Percentiles rank a stretch among this genome's conserved stretches.
These are phyloP conservation scores for Elgonia sp. DNA, from an alignment of 2,888 invertebrate species.

Conservation along the genomic window DNA sequence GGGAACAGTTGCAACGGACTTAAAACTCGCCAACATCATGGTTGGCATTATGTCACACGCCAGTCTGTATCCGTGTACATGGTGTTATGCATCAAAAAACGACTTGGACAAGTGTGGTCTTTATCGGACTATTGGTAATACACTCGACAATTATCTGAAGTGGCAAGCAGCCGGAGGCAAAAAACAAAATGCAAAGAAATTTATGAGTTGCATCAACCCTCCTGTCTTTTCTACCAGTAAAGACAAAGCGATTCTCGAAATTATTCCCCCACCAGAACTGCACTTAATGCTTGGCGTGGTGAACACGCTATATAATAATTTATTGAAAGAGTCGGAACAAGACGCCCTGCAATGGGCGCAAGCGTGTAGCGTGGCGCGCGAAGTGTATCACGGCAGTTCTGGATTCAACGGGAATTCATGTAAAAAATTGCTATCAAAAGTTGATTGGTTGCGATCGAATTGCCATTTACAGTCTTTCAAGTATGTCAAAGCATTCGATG, in stretches of 20 bases:
- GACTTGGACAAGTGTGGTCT: slow-evolving; percentile 2
- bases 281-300: slow-evolving; percentile 51
- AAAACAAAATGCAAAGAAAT: slow-evolving; percentile 14
- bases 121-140: slow-evolving; percentile 2
- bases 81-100: slow-evolving; percentile 45
- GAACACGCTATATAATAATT: slow-evolving; percentile 29
- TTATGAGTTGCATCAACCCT: slow-evolving; percentile 25
- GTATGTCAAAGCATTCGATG: slow-evolving; percentile 8
- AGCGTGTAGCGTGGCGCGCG: not conserved
- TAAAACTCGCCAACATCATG: slow-evolving; percentile 55
- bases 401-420: slow-evolving; percentile 29
- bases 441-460: slow-evolving; percentile 2
- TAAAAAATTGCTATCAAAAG: slow-evolving; percentile 4
- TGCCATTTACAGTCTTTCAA: not conserved
- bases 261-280: slow-evolving; percentile 52
- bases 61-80: slow-evolving; percentile 41
- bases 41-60: slow-evolving; percentile 52
- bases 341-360: slow-evolving; percentile 10
- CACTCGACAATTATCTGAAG: not conserved
- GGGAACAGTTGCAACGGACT: slow-evolving; percentile 44
- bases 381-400: not conserved
- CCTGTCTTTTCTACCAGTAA: slow-evolving; percentile 4
- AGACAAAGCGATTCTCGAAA: slow-evolving; percentile 33
- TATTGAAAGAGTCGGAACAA: slow-evolving; percentile 12
- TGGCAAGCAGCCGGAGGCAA: slow-evolving; percentile 1